Conservation (phyloP, 2,113 vertebrate species). For the Seriola aureovittata region DNA sequence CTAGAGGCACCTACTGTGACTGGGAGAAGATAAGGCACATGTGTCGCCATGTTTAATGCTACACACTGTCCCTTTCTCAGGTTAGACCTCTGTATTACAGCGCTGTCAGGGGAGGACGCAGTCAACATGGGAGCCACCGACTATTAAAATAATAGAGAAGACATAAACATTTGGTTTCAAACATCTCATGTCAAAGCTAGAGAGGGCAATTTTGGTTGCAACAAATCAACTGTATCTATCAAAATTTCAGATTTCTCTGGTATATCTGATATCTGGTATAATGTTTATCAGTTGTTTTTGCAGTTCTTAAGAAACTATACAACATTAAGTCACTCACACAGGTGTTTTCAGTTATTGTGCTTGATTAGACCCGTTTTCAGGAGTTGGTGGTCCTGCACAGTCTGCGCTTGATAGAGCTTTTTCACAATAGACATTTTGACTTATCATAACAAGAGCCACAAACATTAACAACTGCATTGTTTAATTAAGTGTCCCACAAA, state of each 20-base stretch:
- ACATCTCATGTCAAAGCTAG: slow-evolving; percentile 1
- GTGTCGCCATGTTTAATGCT: slow-evolving; percentile 14
- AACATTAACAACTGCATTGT: background rate
- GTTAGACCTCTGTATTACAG: slow-evolving; percentile 31
- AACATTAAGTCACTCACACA: no score
- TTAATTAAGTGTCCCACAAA: background rate
- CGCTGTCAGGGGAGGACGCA: slow-evolving; percentile 85
- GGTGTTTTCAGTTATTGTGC: background rate
- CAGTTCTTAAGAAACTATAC: no score
- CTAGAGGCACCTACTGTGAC: slow-evolving; percentile 41
- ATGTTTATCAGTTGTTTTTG: background rate
- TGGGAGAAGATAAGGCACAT: slow-evolving; percentile 26
- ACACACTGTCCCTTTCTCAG: background rate
- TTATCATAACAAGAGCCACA: background rate
- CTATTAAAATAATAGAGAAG: slow-evolving; percentile 63
- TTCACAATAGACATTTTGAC: background rate
- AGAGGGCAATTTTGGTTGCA: background rate
- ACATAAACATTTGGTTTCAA: slow-evolving; percentile 1
- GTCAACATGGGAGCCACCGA: slow-evolving; percentile 89
- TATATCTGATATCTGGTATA: background rate
- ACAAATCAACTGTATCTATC: background rate
- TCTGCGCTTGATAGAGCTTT: no score
- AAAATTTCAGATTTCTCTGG: background rate
- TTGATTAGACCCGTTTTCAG: background rate
- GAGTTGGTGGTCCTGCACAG: no score